Base-by-base conservation (phyloP, 1,140 invertebrate genomes). In the Zophobas morio region DNA sequence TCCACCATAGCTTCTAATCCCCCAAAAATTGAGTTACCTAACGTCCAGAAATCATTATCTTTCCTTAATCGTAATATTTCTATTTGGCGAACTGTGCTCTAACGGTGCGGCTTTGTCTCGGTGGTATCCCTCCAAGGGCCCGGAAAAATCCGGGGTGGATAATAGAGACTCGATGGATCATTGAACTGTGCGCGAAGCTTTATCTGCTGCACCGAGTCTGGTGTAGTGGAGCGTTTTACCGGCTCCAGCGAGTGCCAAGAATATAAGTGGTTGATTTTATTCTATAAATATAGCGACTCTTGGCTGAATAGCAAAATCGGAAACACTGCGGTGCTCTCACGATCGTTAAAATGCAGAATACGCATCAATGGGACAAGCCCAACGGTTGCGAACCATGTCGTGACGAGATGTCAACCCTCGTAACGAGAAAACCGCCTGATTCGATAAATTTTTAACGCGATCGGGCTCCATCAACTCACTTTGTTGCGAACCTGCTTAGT, bases 221-320 rank as follows among this genome's bases (percentile, higher is more conserved):
- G 49, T 51, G n/a, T 51, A 51, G 49, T 51, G 49, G 49, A 51
- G 49, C 49, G 49, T 51, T 51, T 51, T 51, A 51, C 49, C 49
- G 49, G 49, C 63, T 70, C 42, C 42, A 70, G 42, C 63, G 37
- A 72, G 51, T 72, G 70, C 70, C 70, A 53, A 54, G 70, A 72
- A 72, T 72, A 72, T 51, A 73, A 73, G 71, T 73, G 71, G 40
- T 73, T 73, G 49, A 73, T 37, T 73, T 73, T 73, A 73, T 54
- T 73, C 71, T 73, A 56, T 53, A 73, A 73, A 56, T 73, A 73
- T 73, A 73, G 47, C 49, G 51, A 42, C 49, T 54, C 37, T 5
- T n/a, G 54, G 4, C 49, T 33, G 71, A 73, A 54, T 54, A 72
- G 70, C 51, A 72, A 72, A 72, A 72, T 72, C 70, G 66, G 51